Evolutionary conservation across 2,797 vertebrate genomes (phyloP).

Genomic region (Lepus townsendii): DNA sequence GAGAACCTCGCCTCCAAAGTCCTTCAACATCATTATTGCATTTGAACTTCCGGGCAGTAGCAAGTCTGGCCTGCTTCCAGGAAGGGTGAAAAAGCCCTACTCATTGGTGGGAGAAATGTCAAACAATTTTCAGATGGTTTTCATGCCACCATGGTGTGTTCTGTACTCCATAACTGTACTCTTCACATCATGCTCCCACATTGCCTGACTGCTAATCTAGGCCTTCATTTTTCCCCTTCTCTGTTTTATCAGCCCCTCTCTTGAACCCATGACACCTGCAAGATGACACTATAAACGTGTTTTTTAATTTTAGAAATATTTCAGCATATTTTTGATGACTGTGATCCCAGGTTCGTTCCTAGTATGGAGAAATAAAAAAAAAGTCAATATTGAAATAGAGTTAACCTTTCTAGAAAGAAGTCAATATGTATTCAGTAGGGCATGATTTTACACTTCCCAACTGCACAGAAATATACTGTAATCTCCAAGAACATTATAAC

Average conservation of each 20-base stretch:
- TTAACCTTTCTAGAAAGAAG: constrained; percentile 57
- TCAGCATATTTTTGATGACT: neutral
- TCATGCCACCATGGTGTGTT: neutral
- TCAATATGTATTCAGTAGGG: constrained; percentile 52
- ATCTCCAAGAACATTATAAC: constrained; percentile 43
- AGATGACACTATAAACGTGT: neutral
- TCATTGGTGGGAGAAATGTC: neutral
- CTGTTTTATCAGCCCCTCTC: neutral
- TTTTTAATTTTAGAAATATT: constrained; percentile 45
- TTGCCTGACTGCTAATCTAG: neutral
- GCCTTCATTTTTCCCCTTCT: neutral
- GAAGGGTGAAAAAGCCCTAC: neutral
- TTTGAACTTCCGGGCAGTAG: neutral
- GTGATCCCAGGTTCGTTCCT: neutral
- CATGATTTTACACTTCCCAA: constrained; percentile 20
- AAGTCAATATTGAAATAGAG: constrained; percentile 66
- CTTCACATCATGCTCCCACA: neutral
- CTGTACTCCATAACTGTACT: neutral
- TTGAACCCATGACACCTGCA: neutral
- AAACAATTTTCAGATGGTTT: neutral
- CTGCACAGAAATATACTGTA: constrained; percentile 45
- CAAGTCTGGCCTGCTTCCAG: neutral
- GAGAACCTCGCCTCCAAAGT: neutral
- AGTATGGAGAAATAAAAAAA: neutral
- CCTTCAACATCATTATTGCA: neutral